A percentile compares a stretch with the other conserved stretches of the same genome.
Conservation (phyloP, 2,113 vertebrate genomes). For the Mastomys natalensis region DNA sequence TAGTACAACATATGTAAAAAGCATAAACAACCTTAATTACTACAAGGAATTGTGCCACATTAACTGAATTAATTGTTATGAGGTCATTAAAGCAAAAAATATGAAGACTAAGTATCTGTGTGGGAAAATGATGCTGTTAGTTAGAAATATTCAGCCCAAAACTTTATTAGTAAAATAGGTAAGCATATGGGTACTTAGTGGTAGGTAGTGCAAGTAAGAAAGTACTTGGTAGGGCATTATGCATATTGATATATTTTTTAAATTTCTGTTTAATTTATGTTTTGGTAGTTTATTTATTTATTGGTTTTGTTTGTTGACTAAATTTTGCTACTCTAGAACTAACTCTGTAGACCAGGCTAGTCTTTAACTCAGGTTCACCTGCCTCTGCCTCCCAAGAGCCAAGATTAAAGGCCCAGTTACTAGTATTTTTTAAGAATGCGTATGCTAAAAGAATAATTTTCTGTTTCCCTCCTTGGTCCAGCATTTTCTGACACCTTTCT, state of each 20-base stretch:
- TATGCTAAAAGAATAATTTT: background rate
- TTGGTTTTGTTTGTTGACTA: background rate
- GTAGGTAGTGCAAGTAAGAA: background rate
- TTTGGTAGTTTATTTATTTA: background rate
- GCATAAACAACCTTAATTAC: background rate
- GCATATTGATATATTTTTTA: background rate
- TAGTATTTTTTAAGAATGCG: background rate
- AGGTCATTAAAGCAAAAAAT: constrained; percentile 36
- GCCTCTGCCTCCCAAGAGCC: background rate
- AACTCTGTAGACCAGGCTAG: background rate
- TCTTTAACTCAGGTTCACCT: background rate
- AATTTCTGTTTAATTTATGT: background rate
- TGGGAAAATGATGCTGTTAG: background rate
- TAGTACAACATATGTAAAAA: background rate
- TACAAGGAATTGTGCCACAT: background rate
- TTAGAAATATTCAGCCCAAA: background rate
- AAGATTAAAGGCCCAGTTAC: background rate
- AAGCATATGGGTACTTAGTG: constrained; percentile 11
- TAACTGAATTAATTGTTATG: constrained; percentile 6
- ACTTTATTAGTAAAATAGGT: background rate
- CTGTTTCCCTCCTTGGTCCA: background rate
- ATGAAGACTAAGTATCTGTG: background rate
- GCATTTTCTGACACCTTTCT: constrained; percentile 6
- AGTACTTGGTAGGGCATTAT: background rate
- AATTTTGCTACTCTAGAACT: background rate